Base-by-base conservation (phyloP, 2,113 vertebrate genomes). In the Abramis brama region DNA sequence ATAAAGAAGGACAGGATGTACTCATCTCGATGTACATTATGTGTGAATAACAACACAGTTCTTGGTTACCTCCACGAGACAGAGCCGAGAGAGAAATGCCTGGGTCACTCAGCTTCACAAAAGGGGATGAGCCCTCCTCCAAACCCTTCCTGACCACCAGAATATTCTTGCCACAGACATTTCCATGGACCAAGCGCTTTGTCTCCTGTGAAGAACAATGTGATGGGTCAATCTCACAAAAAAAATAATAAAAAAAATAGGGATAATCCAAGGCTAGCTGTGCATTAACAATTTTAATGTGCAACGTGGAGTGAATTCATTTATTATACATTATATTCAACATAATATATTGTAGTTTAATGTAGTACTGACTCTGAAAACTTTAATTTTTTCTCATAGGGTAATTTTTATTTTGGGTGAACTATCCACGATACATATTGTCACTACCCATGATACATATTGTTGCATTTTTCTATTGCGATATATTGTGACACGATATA, bases 121-220 rank as follows among this genome's bases (percentile, higher is more conserved):
- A 98, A 4, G 98, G 98, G 77, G 90, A 89, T 0, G 93, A 93
- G 5, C 94, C 94, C 0, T 93, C 93, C 0, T 95, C 96, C 62
- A 98, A 90, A 36, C 98, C 98, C 0, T 78, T 93, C 55, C 96
- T 90, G 3, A 94, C 97, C 89, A 99, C 92, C 64, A 99, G 94
- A 86, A 99, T 94, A 84, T 99, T 99, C 89, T 97, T 97, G 13
- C 95, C 97, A 76, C 98, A 99, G 39, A 99, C 97, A 0, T 97
- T 99, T 17, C 98, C 97, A 0, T 99, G 98, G 33, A 95, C 95
- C 88, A 99, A 91, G 71, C 87, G 92, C 84, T 97, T 99, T 11
- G 94, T 95, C 91, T 99, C 98, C 98, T 99, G 84, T 1, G 73
- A 82, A 33, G 71, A n/a, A 45, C 12, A 50, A 83, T 45, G 27